A percentile compares a stretch with the other conserved stretches of the same genome.
phyloP scores from a whole-genome alignment of 1,140 invertebrate species.

The Cherax quadricarinatus region DNA sequence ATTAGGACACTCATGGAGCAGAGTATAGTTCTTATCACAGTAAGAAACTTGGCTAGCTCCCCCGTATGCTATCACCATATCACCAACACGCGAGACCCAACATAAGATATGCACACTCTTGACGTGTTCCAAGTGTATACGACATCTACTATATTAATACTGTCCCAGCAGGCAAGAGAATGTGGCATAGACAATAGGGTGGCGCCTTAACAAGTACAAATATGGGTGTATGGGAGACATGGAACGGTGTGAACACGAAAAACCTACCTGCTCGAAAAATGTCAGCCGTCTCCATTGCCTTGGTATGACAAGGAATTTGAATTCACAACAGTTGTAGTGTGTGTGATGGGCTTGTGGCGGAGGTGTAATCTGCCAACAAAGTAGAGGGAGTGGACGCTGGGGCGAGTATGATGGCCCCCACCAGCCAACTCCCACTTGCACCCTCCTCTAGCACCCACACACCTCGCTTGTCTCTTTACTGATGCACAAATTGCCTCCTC shows the following conservation, averaged over 20 bases:
- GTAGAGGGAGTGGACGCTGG: conserved; percentile 33
- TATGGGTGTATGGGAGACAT: neutral
- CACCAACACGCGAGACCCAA: neutral
- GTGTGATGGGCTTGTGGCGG: neutral
- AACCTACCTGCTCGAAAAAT: neutral
- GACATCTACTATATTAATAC: neutral
- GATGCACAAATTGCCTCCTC: neutral
- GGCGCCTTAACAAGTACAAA: neutral
- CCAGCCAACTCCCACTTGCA: conserved; percentile 32
- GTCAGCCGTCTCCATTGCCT: neutral
- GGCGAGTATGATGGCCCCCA: conserved; percentile 43
- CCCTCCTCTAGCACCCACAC: conserved; percentile 16
- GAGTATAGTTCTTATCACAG: neutral
- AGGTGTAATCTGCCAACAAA: conserved; percentile 41
- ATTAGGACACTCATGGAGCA: neutral
- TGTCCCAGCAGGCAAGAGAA: neutral
- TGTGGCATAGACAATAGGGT: neutral
- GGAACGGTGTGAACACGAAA: neutral
- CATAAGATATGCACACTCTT: neutral
- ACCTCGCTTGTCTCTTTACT: neutral
- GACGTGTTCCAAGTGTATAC: neutral
- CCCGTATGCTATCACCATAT: conserved; percentile 5
- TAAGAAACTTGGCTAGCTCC: neutral
- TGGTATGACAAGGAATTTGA: neutral
- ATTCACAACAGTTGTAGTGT: neutral